Evolutionary conservation across 1,140 invertebrate species (phyloP), one percentile per base, ranked within the genome.

Genomic region (Diploscapter pachys): DNA sequence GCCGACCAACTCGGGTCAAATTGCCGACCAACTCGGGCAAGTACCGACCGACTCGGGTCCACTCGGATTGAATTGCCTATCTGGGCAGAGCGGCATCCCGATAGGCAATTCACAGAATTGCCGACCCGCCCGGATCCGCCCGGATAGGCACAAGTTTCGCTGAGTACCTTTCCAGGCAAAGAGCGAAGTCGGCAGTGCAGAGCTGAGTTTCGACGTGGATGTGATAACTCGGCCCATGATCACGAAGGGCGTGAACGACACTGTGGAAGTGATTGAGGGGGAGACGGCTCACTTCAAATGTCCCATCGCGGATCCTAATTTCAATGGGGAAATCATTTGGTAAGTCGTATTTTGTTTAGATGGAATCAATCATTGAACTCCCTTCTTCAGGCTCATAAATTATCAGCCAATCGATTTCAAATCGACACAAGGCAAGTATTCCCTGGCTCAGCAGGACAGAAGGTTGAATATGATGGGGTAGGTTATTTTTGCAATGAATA

Each of bases 101-200:
- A n/a, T n/a, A n/a, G n/a, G n/a, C n/a, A n/a, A n/a, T n/a, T n/a
- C n/a, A n/a, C n/a, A n/a, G n/a, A n/a, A n/a, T n/a, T n/a, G n/a
- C n/a, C n/a, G n/a, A n/a, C n/a, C n/a, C n/a, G n/a, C n/a, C n/a
- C n/a, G n/a, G n/a, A n/a, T n/a, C n/a, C n/a, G n/a, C n/a, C n/a
- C n/a, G n/a, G n/a, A n/a, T n/a, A n/a, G n/a, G n/a, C n/a, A n/a
- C n/a, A n/a, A n/a, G n/a, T n/a, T n/a, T n/a, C n/a, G n/a, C n/a
- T n/a, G n/a, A n/a, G n/a, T 31, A 31, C 1, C 31, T 1, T 31
- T 31, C 31, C 31, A 31, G 66, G 86, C 86, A 5, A 80, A 73
- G 56, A 88, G 87, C 77, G 77, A 80, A 55, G 86, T 86, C 63
- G 87, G 87, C 49, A 85, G 82, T 49, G 80, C 78, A 11, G 81